Base-by-base conservation (phyloP, 2,888 invertebrate species). In the Caenorhabditis sinica region DNA sequence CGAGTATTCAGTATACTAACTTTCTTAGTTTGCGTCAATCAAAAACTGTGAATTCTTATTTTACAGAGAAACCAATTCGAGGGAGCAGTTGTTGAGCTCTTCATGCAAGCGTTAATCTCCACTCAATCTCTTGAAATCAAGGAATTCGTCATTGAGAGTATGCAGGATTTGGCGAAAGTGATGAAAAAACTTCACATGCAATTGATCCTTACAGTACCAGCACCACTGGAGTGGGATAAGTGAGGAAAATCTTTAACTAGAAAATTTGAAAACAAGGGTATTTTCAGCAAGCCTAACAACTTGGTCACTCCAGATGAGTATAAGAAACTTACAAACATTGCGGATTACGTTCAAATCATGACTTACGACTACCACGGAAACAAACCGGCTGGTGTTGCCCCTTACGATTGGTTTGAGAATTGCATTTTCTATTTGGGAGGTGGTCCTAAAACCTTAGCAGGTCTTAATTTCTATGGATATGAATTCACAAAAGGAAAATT, bases 41-140 rank as follows among this genome's bases (percentile, higher is more conserved):
- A n/a, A n/a, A n/a, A n/a, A n/a, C n/a, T n/a, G n/a, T n/a, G 4
- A 81, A 84, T 86, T 17, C 4, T 1, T 4, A 56, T 9, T 9
- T 95, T 95, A 85, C 94, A 96, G 94, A 95, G 95, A 82, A 95
- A 96, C 93, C 95, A 95, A 87, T 97, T 98, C 93, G 95, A 96
- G 93, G 98, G 98, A 0, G 95, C 96, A 49, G 96, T 97, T 0
- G 93, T 98, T 4, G 98, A 98, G 94, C 95, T 97, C 69, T 96
- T 97, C 95, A 95, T 96, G 23, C 96, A 96, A 93, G 85, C 69
- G 17, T 53, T 87, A 17, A 82, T 83, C 28, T 92, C 56, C 86
- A 89, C 60, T 60, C 77, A 81, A 53, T 71, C 65, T 4, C 43
- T 79, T 2, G 11, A 74, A 33, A 36, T 43, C 2, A 83, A 83